Conservation (phyloP, 2,888 invertebrate species). For the Melanotus villosus region DNA sequence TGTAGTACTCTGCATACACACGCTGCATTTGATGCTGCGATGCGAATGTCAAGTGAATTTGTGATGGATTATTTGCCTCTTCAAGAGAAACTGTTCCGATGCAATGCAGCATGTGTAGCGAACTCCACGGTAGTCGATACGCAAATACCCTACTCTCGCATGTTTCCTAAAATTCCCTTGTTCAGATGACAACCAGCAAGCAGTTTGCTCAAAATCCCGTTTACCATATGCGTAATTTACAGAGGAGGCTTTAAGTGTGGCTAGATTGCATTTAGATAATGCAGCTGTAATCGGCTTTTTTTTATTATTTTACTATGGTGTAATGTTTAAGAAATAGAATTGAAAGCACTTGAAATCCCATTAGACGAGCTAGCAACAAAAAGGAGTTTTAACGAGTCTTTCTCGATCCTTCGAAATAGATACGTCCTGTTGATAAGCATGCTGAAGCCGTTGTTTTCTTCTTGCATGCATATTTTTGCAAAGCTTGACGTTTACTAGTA, state of each 20-base stretch:
- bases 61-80: conserved; percentile 48
- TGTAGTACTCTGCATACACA: conserved; percentile 46
- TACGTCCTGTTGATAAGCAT: conserved; percentile 12
- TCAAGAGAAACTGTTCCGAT: conserved; percentile 32
- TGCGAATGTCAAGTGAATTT: conserved; percentile 49
- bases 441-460: neutral
- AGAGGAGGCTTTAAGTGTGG: conserved; percentile 9
- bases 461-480: neutral
- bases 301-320: neutral
- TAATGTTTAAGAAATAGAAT: conserved; percentile 10
- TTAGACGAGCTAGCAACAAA: conserved; percentile 12
- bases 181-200: neutral
- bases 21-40: conserved; percentile 45
- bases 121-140: neutral
- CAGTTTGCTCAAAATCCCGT: neutral
- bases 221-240: conserved; percentile 4
- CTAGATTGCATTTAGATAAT: conserved; percentile 19
- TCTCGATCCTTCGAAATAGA: conserved; percentile 13
- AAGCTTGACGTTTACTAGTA: neutral
- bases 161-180: neutral
- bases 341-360: conserved; percentile 28
- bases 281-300: conserved; percentile 11
- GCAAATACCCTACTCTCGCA: neutral
- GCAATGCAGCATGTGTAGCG: conserved; percentile 18
- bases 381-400: neutral